A percentile compares a stretch with the other conserved stretches of the same genome.
Conservation (phyloP, 2,113 vertebrate genomes). For the Motacilla alba region DNA sequence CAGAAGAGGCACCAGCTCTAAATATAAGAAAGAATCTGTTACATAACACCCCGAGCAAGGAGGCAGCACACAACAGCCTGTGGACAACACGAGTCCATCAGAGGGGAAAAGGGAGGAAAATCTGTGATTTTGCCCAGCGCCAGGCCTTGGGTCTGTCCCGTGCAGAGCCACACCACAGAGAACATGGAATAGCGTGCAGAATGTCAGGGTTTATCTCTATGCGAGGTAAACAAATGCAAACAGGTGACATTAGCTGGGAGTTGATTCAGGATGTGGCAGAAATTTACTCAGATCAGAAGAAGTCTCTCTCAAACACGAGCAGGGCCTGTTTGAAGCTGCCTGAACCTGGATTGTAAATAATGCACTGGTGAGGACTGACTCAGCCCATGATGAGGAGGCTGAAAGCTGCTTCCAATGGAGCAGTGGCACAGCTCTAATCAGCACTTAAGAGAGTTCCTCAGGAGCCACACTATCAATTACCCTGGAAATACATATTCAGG, state of each 20-base stretch:
- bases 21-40: constrained; percentile 26
- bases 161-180: not conserved
- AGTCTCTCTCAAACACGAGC: not conserved
- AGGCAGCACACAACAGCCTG: not conserved
- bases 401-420: constrained; percentile 17
- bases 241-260: not conserved
- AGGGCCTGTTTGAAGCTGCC: not conserved
- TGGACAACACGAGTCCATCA: not conserved
- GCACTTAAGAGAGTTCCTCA: constrained; percentile 20
- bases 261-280: not conserved
- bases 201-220: not conserved
- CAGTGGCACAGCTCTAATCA: constrained; percentile 16
- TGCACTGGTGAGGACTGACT: not conserved
- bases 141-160: not conserved
- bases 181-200: fast-evolving
- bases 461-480: constrained; percentile 37
- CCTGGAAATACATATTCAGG: constrained; percentile 32
- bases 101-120: not conserved
- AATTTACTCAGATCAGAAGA: not conserved
- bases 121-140: not conserved
- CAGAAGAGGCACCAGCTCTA: constrained; percentile 21
- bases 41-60: not conserved
- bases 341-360: constrained; percentile 19
- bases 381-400: not conserved
- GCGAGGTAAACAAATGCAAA: not conserved